A percentile compares a stretch with the other conserved stretches of the same genome.
Conservation (phyloP, 2,113 vertebrate species). For the Crypturellus undulatus region DNA sequence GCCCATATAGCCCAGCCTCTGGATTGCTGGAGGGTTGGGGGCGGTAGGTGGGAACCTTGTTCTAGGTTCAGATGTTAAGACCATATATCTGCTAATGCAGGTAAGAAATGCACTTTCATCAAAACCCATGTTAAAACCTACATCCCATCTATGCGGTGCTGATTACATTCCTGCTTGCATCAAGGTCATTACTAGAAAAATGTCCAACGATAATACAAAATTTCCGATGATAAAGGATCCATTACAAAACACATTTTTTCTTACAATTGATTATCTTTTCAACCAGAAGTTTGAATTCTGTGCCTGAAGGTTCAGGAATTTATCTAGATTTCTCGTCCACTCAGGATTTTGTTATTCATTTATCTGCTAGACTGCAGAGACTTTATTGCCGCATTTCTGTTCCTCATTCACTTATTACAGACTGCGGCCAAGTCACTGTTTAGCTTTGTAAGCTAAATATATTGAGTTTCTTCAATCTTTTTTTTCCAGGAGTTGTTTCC, state of each 20-base stretch:
- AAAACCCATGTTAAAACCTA: slow-evolving; percentile 4
- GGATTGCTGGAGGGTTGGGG: background rate
- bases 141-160: background rate
- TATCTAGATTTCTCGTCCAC: background rate
- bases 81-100: background rate
- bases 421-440: background rate
- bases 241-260: background rate
- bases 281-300: background rate
- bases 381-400: background rate
- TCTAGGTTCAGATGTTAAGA: background rate
- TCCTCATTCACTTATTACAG: background rate
- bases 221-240: background rate
- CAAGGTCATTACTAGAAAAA: slow-evolving; percentile 18
- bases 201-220: background rate
- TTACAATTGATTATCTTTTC: background rate
- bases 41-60: background rate
- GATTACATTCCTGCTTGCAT: background rate
- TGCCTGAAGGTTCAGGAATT: background rate
- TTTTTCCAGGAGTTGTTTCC: background rate
- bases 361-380: background rate
- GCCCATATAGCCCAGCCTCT: background rate
- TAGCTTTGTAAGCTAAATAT: background rate
- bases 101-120: background rate
- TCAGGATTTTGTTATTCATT: background rate
- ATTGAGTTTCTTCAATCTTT: background rate